phyloP scores from a whole-genome alignment of 2,888 invertebrate species.

The Andrena fulva region DNA sequence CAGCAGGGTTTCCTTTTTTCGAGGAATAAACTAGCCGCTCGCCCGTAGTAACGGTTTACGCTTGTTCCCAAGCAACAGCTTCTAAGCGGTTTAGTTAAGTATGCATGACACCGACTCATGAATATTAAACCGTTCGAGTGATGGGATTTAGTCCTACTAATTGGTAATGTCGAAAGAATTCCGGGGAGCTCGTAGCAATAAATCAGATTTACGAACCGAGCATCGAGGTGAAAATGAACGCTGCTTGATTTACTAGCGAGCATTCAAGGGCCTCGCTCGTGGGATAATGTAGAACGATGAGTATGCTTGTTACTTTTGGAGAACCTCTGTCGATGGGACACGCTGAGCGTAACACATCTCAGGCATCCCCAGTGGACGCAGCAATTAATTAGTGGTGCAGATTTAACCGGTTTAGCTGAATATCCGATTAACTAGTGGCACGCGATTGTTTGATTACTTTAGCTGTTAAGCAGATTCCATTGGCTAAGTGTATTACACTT shows the following conservation, averaged over 20 bases:
- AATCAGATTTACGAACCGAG: not conserved
- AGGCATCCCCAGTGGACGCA: not conserved
- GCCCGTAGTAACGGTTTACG: slow-evolving; percentile 31
- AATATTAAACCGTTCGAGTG: slow-evolving; percentile 35
- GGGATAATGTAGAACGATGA: not conserved
- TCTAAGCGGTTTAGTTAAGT: slow-evolving; percentile 23
- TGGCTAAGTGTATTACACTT: too few relatives aligned
- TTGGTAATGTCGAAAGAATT: slow-evolving; percentile 23
- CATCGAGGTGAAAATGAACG: not conserved
- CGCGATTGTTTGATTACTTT: slow-evolving; percentile 6
- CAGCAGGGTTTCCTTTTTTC: slow-evolving; percentile 11
- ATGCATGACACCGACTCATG: slow-evolving; percentile 36
- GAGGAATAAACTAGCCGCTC: slow-evolving; percentile 14
- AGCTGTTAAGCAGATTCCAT: too few relatives aligned
- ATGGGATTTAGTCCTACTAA: slow-evolving; percentile 13
- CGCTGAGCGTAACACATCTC: not conserved
- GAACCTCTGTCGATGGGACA: not conserved
- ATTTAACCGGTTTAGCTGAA: slow-evolving; percentile 26
- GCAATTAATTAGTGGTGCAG: not conserved
- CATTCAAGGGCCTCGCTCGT: not conserved
- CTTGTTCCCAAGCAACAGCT: slow-evolving; percentile 18
- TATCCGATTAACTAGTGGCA: slow-evolving; percentile 16
- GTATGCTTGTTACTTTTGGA: not conserved
- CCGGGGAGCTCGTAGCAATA: not conserved
- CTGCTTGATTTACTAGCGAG: not conserved